A percentile compares a stretch with the other conserved stretches of the same genome.
These are phyloP conservation scores for Clistopyga incitator DNA, from an alignment of 2,888 invertebrate species.

Conservation along the genomic window DNA sequence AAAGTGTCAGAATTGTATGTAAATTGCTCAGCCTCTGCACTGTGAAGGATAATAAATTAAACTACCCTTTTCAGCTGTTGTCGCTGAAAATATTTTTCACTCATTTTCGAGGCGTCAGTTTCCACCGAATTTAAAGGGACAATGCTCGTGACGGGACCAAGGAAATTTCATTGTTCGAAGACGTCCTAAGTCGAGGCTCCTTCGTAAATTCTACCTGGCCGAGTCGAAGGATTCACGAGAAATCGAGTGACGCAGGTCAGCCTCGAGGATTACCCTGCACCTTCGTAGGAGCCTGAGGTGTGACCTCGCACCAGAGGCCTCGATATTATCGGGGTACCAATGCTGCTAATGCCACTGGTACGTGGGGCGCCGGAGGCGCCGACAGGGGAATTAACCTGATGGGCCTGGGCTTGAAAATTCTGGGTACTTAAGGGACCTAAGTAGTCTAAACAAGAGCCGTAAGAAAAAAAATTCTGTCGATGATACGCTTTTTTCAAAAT, in stretches of 20 bases:
- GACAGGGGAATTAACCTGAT: slow-evolving; percentile 24
- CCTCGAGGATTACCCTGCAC: slow-evolving; percentile 41
- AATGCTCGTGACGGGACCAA: no score
- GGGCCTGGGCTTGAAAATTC: background rate
- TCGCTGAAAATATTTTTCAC: no score
- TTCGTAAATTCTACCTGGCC: background rate
- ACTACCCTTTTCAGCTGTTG: no score
- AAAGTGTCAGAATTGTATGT: no score
- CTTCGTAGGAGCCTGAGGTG: slow-evolving; percentile 16
- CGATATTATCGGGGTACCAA: slow-evolving; percentile 28
- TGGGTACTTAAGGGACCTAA: no score
- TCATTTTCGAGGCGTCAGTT: no score
- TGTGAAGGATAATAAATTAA: no score
- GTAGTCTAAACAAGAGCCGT: no score
- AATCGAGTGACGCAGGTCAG: slow-evolving; percentile 38
- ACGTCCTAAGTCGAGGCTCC: background rate
- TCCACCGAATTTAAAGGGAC: no score
- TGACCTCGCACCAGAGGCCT: slow-evolving; percentile 36
- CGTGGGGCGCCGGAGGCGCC: slow-evolving; percentile 39
- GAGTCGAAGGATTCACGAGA: slow-evolving; percentile 3
- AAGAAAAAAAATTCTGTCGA: no score
- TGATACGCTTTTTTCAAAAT: no score
- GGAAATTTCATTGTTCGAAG: background rate
- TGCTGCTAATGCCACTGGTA: slow-evolving; percentile 17
- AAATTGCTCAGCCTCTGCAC: no score